A percentile compares a stretch with the other conserved stretches of the same genome.
phyloP scores from a whole-genome alignment of 2,797 vertebrate genomes.

The Poeciliopsis gracilis region DNA sequence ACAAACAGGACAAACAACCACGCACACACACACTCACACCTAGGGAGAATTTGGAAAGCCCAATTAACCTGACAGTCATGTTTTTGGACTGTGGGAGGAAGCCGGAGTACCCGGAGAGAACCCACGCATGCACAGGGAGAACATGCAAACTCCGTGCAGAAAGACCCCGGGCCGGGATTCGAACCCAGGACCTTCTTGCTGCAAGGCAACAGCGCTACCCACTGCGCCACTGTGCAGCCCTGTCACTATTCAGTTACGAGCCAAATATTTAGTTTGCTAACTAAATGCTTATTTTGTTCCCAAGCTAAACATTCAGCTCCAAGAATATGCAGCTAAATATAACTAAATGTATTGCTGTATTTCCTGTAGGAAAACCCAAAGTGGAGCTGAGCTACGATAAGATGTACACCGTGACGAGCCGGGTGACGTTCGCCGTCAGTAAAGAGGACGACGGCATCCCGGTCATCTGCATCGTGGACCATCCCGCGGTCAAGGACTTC shows the following conservation, averaged over 20 bases:
- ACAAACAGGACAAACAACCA: too few relatives aligned
- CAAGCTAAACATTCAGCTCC: neutral
- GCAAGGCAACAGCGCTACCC: too few relatives aligned
- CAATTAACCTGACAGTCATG: too few relatives aligned
- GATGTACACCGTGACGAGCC: conserved; percentile 96
- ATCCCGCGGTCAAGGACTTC: conserved; percentile 94
- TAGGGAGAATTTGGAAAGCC: too few relatives aligned
- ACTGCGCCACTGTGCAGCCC: too few relatives aligned
- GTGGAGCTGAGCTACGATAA: conserved; percentile 90
- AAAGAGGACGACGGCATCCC: conserved; percentile 93
- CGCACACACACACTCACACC: too few relatives aligned
- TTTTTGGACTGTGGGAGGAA: too few relatives aligned
- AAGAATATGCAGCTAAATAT: neutral
- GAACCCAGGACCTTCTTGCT: too few relatives aligned
- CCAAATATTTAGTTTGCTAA: neutral
- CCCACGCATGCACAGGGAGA: too few relatives aligned
- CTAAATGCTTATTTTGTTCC: neutral
- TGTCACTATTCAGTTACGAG: neutral
- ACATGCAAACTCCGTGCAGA: too few relatives aligned
- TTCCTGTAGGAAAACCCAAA: conserved; percentile 84
- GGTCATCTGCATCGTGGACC: conserved; percentile 92
- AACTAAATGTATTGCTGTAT: neutral
- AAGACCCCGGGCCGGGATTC: too few relatives aligned
- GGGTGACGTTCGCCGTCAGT: conserved; percentile 87
- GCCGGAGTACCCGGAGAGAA: too few relatives aligned